Percentiles rank a stretch among this genome's conserved stretches.
phyloP scores from a whole-genome alignment of 1,140 invertebrate genomes.

The Drosophila guanche region DNA sequence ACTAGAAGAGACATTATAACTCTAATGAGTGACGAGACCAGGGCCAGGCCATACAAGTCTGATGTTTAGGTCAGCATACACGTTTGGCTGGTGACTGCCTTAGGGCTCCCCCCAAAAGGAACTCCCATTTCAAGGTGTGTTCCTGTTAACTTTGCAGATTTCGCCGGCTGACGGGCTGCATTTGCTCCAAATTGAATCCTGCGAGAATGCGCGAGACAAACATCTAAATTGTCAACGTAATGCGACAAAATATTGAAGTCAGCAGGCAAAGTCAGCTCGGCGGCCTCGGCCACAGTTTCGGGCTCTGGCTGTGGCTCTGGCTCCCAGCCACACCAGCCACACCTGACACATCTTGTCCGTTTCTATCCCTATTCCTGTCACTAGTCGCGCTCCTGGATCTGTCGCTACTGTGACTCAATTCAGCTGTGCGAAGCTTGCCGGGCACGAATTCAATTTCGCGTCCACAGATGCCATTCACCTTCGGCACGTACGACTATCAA shows the following conservation, averaged over 20 bases:
- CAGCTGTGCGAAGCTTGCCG: slow-evolving; percentile 59
- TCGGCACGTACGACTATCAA: slow-evolving; percentile 81
- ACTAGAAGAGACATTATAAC: slow-evolving; percentile 47
- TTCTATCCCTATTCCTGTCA: too few relatives aligned
- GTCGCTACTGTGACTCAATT: slow-evolving; percentile 60
- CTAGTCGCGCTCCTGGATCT: slow-evolving; percentile 5
- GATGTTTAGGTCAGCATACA: slow-evolving; percentile 48
- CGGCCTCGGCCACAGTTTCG: slow-evolving; percentile 19
- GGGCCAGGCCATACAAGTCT: slow-evolving; percentile 25
- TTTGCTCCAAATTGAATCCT: slow-evolving; percentile 70
- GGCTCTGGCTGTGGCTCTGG: slow-evolving; percentile 10
- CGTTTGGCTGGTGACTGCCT: slow-evolving; percentile 9
- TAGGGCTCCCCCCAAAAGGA: not conserved
- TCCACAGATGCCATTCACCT: slow-evolving; percentile 82
- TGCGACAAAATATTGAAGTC: slow-evolving; percentile 82
- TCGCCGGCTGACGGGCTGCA: slow-evolving; percentile 55
- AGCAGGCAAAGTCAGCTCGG: slow-evolving; percentile 59
- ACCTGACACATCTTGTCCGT: slow-evolving; percentile 11
- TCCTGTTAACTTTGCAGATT: slow-evolving; percentile 61
- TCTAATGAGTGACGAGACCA: slow-evolving; percentile 62
- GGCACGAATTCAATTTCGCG: slow-evolving; percentile 82
- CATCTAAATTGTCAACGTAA: slow-evolving; percentile 82
- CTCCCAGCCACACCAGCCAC: slow-evolving; percentile 5
- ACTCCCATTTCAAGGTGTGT: slow-evolving; percentile 15
- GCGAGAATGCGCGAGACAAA: slow-evolving; percentile 78